These are phyloP conservation scores for Heliconius ethilla DNA, from an alignment of 2,888 invertebrate species.

Conservation along the genomic window DNA sequence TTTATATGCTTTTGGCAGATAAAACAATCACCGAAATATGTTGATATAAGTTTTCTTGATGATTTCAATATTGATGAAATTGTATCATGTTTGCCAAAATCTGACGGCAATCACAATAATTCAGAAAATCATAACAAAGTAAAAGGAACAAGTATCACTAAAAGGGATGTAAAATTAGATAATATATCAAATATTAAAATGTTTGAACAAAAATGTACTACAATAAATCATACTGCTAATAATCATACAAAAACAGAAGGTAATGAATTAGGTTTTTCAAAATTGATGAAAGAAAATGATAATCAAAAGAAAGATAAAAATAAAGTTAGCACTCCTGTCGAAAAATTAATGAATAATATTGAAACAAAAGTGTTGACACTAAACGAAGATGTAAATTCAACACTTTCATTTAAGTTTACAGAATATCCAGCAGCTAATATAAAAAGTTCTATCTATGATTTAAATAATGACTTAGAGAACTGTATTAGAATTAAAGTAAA, in stretches of 20 bases:
- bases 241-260: not conserved
- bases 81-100: conserved; percentile 56
- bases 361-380: not conserved
- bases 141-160: not conserved
- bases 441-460: not conserved
- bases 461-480: not conserved
- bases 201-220: not conserved
- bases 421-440: not conserved
- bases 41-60: conserved; percentile 66
- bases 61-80: conserved; percentile 70
- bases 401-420: conserved; percentile 5
- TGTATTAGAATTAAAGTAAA: conserved; percentile 8
- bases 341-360: not conserved
- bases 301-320: not conserved
- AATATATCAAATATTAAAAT: not conserved
- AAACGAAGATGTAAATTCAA: conserved; percentile 11
- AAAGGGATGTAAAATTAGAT: not conserved
- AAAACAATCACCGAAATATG: conserved; percentile 39
- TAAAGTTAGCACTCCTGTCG: not conserved
- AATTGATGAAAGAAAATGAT: not conserved
- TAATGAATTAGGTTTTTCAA: not conserved
- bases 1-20: conserved; percentile 17
- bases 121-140: not conserved
- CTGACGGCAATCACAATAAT: conserved; percentile 39
- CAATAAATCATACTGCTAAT: not conserved